A percentile compares a stretch with the other conserved stretches of the same genome.
Evolutionary conservation across 2,797 vertebrate genomes (phyloP).

Genomic region (Pseudotriccus pelzelni): DNA sequence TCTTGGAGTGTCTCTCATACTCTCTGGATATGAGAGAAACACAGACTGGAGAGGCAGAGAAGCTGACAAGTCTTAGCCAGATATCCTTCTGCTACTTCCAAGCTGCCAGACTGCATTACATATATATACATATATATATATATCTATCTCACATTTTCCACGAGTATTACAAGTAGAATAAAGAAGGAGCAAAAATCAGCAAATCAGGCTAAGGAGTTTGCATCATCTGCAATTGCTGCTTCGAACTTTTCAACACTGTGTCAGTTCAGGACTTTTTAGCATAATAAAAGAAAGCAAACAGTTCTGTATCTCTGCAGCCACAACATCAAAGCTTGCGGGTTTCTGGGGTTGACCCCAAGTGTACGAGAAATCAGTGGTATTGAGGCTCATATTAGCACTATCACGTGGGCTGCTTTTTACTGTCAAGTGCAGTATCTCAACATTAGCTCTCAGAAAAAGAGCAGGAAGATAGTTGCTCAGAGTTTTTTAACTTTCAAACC

Average conservation of each 20-base stretch:
- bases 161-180: background rate
- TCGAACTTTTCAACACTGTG: background rate
- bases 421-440: background rate
- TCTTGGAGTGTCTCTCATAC: background rate
- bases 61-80: background rate
- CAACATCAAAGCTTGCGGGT: background rate
- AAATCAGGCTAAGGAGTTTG: background rate
- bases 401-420: fast-evolving
- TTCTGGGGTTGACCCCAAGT: background rate
- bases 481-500: background rate
- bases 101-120: background rate
- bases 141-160: background rate
- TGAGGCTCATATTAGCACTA: background rate
- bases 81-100: background rate
- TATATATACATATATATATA: background rate
- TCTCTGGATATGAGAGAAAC: background rate
- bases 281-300: background rate
- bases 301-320: background rate
- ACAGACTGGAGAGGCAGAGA: background rate
- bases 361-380: fast-evolving
- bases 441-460: background rate
- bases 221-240: background rate
- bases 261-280: background rate
- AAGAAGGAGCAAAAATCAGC: background rate
- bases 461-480: background rate